Conservation (phyloP, 2,888 invertebrate species). For the Oligia fasciuncula region DNA sequence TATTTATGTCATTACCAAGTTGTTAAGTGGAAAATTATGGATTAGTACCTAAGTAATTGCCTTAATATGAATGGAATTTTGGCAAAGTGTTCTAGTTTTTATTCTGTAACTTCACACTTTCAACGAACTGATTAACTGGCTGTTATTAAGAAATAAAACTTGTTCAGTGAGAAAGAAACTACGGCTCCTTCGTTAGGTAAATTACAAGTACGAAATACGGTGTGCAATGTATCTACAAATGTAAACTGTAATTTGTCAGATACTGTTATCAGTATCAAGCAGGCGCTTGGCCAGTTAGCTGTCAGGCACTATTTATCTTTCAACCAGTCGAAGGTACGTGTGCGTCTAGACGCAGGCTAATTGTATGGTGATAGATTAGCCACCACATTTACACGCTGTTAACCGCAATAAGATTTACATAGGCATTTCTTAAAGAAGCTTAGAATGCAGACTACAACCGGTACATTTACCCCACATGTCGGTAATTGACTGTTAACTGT, state of each 20-base stretch:
- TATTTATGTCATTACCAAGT: conserved; percentile 59
- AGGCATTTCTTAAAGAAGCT: conserved; percentile 62
- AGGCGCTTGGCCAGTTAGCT: conserved; percentile 75
- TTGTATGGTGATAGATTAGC: conserved; percentile 78
- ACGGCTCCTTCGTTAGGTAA: conserved; percentile 41
- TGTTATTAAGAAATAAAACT: conserved; percentile 43
- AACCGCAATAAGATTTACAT: conserved; percentile 66
- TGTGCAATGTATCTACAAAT: conserved; percentile 60
- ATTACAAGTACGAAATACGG: conserved; percentile 47
- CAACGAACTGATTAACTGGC: conserved; percentile 50
- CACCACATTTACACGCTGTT: conserved; percentile 64
- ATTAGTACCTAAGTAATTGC: conserved; percentile 43
- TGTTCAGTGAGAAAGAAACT: conserved; percentile 34
- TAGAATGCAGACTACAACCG: conserved; percentile 58
- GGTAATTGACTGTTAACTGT: conserved; percentile 63
- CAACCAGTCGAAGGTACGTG: conserved; percentile 70
- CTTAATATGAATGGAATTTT: conserved; percentile 43
- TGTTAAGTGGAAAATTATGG: conserved; percentile 64
- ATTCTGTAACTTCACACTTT: conserved; percentile 35
- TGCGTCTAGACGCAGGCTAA: conserved; percentile 72
- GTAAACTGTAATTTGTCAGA: conserved; percentile 77
- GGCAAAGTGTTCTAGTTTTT: conserved; percentile 40
- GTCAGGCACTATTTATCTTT: conserved; percentile 77
- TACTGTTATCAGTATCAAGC: conserved; percentile 75
- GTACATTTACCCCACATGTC: conserved; percentile 57